Conservation (phyloP, 2,888 invertebrate genomes). For the Rambutsinella grinnellia region DNA sequence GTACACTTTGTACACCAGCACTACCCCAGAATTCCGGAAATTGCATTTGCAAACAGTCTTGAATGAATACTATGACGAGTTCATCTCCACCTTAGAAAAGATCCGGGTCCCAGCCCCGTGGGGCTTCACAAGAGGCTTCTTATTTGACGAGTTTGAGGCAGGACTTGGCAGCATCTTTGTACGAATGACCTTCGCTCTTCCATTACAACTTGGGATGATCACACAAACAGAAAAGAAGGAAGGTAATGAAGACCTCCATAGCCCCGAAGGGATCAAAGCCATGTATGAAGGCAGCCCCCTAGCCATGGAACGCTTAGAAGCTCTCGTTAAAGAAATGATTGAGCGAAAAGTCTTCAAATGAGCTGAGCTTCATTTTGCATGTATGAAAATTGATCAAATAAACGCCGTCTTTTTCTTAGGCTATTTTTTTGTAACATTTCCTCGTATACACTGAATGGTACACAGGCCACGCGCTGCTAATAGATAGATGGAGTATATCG, state of each 20-base stretch:
- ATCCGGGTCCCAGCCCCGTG: slow-evolving; percentile 31
- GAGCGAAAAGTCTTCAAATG: slow-evolving; percentile 25
- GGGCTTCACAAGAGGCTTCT: slow-evolving; percentile 44
- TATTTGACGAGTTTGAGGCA: slow-evolving; percentile 45
- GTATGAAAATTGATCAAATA: too few relatives aligned
- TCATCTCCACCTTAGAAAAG: slow-evolving; percentile 15
- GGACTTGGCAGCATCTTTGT: slow-evolving; percentile 29
- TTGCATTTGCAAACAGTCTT: slow-evolving; percentile 23
- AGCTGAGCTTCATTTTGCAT: too few relatives aligned
- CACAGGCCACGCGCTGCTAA: too few relatives aligned
- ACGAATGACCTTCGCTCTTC: slow-evolving; percentile 58
- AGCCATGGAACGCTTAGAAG: slow-evolving; percentile 40
- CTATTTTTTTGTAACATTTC: too few relatives aligned
- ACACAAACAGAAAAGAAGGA: slow-evolving; percentile 18
- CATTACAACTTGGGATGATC: slow-evolving; percentile 50
- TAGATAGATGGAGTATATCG: too few relatives aligned
- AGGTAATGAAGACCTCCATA: slow-evolving; percentile 10
- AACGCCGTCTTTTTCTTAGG: too few relatives aligned
- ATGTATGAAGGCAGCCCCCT: slow-evolving; percentile 40
- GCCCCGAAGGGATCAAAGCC: not conserved
- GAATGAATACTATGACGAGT: slow-evolving; percentile 37
- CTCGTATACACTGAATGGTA: too few relatives aligned
- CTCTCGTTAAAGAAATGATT: slow-evolving; percentile 34
- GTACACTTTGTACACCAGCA: slow-evolving; percentile 54
- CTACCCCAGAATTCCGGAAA: slow-evolving; percentile 47